A percentile compares a stretch with the other conserved stretches of the same genome.
Evolutionary conservation across 2,888 invertebrate genomes (phyloP).

Genomic region (Nomada hirtipes): DNA sequence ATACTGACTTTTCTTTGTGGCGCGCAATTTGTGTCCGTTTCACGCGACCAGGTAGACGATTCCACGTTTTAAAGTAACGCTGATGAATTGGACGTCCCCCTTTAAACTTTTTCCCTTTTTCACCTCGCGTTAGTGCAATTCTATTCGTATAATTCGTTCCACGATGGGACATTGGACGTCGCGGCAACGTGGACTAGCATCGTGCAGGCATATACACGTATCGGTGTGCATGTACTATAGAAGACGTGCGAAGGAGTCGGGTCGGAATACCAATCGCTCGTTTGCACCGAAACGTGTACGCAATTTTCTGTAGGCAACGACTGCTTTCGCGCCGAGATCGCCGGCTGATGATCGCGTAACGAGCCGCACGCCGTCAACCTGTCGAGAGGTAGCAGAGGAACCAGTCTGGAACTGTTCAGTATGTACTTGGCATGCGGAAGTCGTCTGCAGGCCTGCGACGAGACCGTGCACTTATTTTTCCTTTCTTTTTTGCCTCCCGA

Average conservation of each 20-base stretch:
- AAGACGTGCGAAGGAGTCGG: neutral
- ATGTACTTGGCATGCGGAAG: conserved; percentile 66
- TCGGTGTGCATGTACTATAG: too few relatives aligned
- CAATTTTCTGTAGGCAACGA: conserved; percentile 33
- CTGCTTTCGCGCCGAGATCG: conserved; percentile 56
- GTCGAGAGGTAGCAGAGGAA: conserved; percentile 39
- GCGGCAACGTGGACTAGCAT: neutral
- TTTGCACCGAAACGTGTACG: conserved; percentile 5
- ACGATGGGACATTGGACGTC: neutral
- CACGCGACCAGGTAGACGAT: neutral
- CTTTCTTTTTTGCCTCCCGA: conserved; percentile 3
- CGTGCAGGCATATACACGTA: too few relatives aligned
- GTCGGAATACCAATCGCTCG: neutral
- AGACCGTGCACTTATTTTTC: too few relatives aligned
- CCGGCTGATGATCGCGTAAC: conserved; percentile 68
- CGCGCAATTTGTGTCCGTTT: conserved; percentile 31
- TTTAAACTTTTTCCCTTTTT: too few relatives aligned
- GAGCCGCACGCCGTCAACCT: conserved; percentile 65
- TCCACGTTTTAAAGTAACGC: conserved; percentile 12
- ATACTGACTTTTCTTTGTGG: conserved; percentile 3
- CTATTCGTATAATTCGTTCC: too few relatives aligned
- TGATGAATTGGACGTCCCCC: conserved; percentile 16
- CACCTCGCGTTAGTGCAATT: too few relatives aligned
- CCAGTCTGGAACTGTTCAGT: conserved; percentile 51
- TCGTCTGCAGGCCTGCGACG: conserved; percentile 4